Percentiles rank a stretch among this genome's conserved stretches.
Conservation (phyloP, 2,113 vertebrate genomes). For the Urocynchramus pylzowi region DNA sequence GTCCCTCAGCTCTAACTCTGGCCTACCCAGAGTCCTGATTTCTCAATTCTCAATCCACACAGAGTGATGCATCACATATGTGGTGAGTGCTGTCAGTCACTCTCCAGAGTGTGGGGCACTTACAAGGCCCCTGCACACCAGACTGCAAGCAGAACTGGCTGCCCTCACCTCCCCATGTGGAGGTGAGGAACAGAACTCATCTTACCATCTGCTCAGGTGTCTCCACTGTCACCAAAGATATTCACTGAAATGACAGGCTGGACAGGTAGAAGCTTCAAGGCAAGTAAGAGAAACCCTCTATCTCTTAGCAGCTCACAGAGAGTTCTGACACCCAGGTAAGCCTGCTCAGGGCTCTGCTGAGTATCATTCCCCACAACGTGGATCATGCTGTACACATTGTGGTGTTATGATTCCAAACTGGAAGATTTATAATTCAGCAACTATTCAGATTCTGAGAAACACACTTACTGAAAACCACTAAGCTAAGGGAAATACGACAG, state of each 20-base stretch:
- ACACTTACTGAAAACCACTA: not conserved
- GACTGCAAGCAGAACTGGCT: not conserved
- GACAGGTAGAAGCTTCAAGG: not conserved
- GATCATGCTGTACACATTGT: not conserved
- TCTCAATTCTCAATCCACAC: not conserved
- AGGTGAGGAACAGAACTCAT: not conserved
- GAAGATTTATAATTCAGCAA: not conserved
- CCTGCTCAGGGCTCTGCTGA: not conserved
- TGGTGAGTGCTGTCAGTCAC: not conserved
- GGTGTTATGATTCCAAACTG: not conserved
- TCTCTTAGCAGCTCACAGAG: not conserved
- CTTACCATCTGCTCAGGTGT: not conserved
- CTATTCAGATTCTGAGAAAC: constrained; percentile 14
- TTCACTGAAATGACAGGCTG: not conserved
- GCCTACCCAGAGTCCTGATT: not conserved
- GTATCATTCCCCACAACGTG: not conserved
- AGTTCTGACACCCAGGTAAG: not conserved
- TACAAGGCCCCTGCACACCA: fast-evolving
- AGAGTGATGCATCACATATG: fast-evolving
- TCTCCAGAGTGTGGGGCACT: fast-evolving
- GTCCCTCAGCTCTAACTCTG: not conserved
- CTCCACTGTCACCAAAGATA: not conserved
- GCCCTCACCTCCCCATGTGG: not conserved
- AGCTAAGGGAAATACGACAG: constrained; percentile 10
- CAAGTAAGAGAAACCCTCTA: not conserved